These are phyloP conservation scores for Julus scanicus DNA, from an alignment of 2,888 invertebrate species.

Conservation along the genomic window DNA sequence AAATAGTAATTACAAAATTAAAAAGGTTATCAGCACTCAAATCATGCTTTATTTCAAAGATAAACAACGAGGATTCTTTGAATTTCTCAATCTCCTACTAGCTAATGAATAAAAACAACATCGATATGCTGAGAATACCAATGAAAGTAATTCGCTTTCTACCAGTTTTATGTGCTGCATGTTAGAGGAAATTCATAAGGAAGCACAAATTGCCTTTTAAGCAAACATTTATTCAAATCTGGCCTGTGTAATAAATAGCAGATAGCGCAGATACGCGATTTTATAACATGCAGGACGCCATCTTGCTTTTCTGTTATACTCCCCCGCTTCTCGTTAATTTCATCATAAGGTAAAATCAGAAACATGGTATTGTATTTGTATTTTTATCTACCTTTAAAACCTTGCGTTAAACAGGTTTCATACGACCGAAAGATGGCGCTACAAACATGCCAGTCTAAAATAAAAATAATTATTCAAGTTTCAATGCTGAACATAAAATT, in stretches of 20 bases:
- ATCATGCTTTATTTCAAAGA: background rate
- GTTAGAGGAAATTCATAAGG: conserved; percentile 5
- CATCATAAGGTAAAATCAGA: background rate
- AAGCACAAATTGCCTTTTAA: background rate
- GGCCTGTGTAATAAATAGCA: background rate
- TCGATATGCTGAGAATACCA: background rate
- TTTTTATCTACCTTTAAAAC: background rate
- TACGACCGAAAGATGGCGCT: too few relatives aligned
- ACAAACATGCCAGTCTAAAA: too few relatives aligned
- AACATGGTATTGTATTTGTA: background rate
- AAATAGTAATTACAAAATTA: background rate
- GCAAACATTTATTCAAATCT: conserved; percentile 29
- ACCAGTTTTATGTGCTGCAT: background rate
- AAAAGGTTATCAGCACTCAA: background rate
- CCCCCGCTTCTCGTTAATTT: background rate
- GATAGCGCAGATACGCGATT: background rate
- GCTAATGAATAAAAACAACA: background rate
- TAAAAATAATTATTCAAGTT: too few relatives aligned
- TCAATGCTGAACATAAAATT: too few relatives aligned
- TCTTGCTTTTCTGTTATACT: background rate
- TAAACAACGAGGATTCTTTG: background rate
- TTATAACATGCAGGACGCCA: background rate
- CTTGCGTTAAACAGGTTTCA: too few relatives aligned
- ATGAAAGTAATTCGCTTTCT: background rate
- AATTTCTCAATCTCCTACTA: background rate